Conservation (phyloP, 2,113 vertebrate genomes). For the Urocynchramus pylzowi region DNA sequence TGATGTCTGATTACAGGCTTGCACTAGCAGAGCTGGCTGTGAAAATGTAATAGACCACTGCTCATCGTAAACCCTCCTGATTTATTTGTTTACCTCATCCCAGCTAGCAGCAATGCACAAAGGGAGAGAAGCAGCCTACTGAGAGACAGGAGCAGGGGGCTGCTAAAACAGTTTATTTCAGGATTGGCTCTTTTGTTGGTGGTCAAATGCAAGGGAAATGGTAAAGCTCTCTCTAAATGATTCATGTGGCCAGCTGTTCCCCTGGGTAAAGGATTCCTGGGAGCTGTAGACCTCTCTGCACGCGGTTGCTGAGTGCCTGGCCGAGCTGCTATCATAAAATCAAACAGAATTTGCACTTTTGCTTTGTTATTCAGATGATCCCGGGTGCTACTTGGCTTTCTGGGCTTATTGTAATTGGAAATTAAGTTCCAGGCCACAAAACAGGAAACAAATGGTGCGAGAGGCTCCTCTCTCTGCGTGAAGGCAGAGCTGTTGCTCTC, state of each 20-base stretch:
- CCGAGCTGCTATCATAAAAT: not conserved
- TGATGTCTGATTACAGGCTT: not conserved
- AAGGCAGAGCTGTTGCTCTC: not conserved
- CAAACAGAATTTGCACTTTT: not conserved
- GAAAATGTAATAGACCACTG: not conserved
- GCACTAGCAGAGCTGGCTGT: not conserved
- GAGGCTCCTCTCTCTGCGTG: not conserved
- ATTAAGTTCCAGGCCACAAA: conserved; percentile 17
- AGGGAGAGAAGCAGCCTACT: not conserved
- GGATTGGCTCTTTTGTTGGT: not conserved
- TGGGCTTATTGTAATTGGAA: not conserved
- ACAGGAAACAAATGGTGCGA: not conserved
- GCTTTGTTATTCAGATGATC: not conserved
- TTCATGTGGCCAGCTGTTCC: not conserved
- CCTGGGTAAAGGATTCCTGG: not conserved
- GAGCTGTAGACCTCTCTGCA: not conserved
- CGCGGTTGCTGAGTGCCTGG: not conserved
- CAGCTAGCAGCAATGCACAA: not conserved
- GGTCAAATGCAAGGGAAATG: not conserved
- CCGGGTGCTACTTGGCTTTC: not conserved
- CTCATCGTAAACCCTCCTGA: not conserved
- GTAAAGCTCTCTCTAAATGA: not conserved
- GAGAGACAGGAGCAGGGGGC: not conserved
- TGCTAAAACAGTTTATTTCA: conserved; percentile 2
- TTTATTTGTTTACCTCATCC: conserved; percentile 31